Evolutionary conservation across 1,140 invertebrate species (phyloP), one percentile per base, ranked within the genome.

Genomic region (Colletes latitarsis): DNA sequence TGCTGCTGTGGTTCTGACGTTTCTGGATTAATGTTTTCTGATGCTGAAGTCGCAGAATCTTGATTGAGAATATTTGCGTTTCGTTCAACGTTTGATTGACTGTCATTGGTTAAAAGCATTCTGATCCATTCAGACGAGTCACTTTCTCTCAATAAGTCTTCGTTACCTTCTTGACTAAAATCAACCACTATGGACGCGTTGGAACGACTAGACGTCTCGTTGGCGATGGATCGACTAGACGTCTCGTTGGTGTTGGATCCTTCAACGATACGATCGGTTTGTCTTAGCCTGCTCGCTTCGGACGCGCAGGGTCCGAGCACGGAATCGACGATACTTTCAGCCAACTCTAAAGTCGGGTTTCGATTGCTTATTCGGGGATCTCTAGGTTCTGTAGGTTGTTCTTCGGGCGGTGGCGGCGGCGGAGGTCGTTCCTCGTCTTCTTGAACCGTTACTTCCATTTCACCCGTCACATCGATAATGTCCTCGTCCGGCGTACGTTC

Each of bases 371-470:
- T 77, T 30, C 74, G 88, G 57, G 82, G 88, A 57, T 92, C 91
- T 67, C 90, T 83, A 39, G 76, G 87, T 21, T 93, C 91, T 0
- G 86, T 46, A 0, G 83, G 17, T 62, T 87, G 86, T 64, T 91
- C 88, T 55, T 92, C 91, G 0, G 88, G 88, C 0, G 89, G 81
- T 39, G 90, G 89, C 2, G 90, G 81, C 17, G 90, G 82, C 17
- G 85, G 86, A 10, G 90, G 83, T 70, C 89, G 82, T 10, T 92
- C 91, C 57, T 92, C 92, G 5, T 93, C 92, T 9, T 93, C 92
- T 78, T 92, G 92, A 12, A 91, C 87, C 0, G 91, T 92, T 0
- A 92, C 89, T 82, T 94, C 93, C 93, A 93, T 93, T 67, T 93
- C 92, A 19, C 93, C 92, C 58, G 89, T 92, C 10, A 92, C 89